Base-by-base conservation (phyloP, 2,113 vertebrate genomes). In the Phoenicopterus ruber region DNA sequence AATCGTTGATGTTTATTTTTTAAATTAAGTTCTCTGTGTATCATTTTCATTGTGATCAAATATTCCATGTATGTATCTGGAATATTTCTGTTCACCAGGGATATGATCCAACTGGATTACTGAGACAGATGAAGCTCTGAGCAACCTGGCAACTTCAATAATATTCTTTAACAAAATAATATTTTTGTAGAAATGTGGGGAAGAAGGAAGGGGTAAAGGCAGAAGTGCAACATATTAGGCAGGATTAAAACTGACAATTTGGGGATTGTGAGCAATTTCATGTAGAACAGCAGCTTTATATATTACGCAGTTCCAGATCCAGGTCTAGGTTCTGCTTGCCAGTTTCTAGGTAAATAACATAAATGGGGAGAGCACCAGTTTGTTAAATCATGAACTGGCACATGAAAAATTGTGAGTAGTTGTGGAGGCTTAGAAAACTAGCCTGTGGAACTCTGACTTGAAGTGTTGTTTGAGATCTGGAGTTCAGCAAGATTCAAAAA, bases 391-490 rank as follows among this genome's bases (percentile, higher is more conserved):
- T 21, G 42, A 63, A 20, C 15, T 15, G 59, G 11, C 31, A 7
- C 20, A 0, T 38, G 1, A 29, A 65, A 73, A 54, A 29, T 4
- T 3, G 13, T 10, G 17, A n/a, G 13, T 57, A 9, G 13, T 88
- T 59, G 32, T 38, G 31, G 25, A 77, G n/a, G 47, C 40, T 70
- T 5, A 7, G 25, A n/a, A 38, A 88, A 44, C 9, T 11, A 38
- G 4, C 54, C 31, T 15, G 54, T 50, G 65, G 28, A 66, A 49
- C 26, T 65, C 59, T 61, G 66, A 3, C 38, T 15, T 1, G 0
- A 46, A 22, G 31, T 13, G n/a, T 0, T 28, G 44, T 25, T 36
- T 49, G 47, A 59, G 77, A 67, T 31, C 9, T 46, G 59, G 49
- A 82, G 31, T 4, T 76, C 47, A 83, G 65, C 42, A 36, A 44